Conservation (phyloP, 2,797 vertebrate species). For the Paguma larvata region DNA sequence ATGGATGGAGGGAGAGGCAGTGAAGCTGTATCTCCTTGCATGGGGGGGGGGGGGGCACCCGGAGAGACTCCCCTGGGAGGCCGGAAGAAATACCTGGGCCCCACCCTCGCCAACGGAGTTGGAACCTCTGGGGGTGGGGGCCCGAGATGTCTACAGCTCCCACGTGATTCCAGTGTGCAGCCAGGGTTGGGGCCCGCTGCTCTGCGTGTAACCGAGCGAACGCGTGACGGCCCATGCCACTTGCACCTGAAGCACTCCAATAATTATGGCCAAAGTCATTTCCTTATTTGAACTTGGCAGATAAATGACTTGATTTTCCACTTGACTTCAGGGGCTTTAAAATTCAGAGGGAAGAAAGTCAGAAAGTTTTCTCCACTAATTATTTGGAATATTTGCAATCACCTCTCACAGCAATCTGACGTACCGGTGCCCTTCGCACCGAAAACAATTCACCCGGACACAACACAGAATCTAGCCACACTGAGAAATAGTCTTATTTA, state of each 20-base stretch:
- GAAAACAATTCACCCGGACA: neutral
- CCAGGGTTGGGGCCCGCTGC: neutral
- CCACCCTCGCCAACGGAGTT: neutral
- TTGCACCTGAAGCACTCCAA: slow-evolving; percentile 7
- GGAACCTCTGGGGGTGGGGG: neutral
- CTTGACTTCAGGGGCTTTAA: slow-evolving; percentile 55
- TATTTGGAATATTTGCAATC: slow-evolving; percentile 32
- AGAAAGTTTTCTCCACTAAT: slow-evolving; percentile 41
- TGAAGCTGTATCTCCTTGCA: neutral
- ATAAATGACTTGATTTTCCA: slow-evolving; percentile 51
- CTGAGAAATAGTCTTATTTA: slow-evolving; percentile 23
- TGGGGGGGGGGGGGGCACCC: too few relatives aligned
- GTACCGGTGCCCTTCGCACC: neutral
- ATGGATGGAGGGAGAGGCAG: neutral
- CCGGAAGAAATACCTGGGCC: neutral
- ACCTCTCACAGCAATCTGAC: slow-evolving; percentile 51
- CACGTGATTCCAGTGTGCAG: neutral
- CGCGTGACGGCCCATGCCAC: neutral
- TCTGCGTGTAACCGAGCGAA: neutral
- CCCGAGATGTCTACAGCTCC: neutral
- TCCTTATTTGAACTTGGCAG: slow-evolving; percentile 49
- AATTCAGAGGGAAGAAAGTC: slow-evolving; percentile 45
- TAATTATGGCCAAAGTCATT: slow-evolving; percentile 14
- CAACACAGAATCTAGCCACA: neutral
- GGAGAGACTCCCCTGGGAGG: too few relatives aligned